These are phyloP conservation scores for Paramuricea clavata DNA, from an alignment of 92 coral and sea anemone genomes.

Conservation along the genomic window DNA sequence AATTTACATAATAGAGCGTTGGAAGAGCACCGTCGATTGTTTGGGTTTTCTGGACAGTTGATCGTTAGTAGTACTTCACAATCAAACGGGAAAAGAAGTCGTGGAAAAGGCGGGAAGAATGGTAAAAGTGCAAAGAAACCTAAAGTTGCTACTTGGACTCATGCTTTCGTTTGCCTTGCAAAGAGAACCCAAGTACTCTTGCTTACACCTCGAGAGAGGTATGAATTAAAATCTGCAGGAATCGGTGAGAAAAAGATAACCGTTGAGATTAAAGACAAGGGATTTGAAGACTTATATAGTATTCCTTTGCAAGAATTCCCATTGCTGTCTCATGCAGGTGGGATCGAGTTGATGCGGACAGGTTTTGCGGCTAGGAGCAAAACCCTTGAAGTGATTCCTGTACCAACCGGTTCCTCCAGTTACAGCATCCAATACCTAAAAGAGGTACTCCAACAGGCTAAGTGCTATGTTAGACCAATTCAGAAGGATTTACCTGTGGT, in stretches of 20 bases:
- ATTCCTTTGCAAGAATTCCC: constrained; percentile 28
- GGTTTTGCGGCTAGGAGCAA: constrained; percentile 33
- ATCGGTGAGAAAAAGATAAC: constrained; percentile 39
- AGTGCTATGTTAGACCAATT: constrained; percentile 28
- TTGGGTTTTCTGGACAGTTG: background rate
- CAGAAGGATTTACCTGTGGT: background rate
- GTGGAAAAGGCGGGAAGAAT: background rate
- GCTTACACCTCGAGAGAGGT: constrained; percentile 35
- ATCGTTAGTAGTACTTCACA: background rate
- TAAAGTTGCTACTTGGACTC: constrained; percentile 36
- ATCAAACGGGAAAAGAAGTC: background rate
- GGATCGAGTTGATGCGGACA: constrained; percentile 20
- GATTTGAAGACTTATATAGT: constrained; percentile 17
- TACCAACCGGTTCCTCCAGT: constrained; percentile 6
- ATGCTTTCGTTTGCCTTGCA: constrained; percentile 29
- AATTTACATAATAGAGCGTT: background rate
- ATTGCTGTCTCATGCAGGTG: constrained; percentile 18
- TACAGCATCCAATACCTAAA: constrained; percentile 24
- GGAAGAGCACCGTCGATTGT: background rate
- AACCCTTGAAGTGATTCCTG: constrained; percentile 25
- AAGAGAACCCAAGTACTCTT: constrained; percentile 6
- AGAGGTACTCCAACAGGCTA: constrained; percentile 26
- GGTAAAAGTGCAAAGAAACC: constrained; percentile 22
- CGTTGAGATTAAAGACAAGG: constrained; percentile 7
- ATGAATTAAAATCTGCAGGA: constrained; percentile 19